Base-by-base conservation (phyloP, 2,888 invertebrate species). In the Podabrus alpinus region DNA sequence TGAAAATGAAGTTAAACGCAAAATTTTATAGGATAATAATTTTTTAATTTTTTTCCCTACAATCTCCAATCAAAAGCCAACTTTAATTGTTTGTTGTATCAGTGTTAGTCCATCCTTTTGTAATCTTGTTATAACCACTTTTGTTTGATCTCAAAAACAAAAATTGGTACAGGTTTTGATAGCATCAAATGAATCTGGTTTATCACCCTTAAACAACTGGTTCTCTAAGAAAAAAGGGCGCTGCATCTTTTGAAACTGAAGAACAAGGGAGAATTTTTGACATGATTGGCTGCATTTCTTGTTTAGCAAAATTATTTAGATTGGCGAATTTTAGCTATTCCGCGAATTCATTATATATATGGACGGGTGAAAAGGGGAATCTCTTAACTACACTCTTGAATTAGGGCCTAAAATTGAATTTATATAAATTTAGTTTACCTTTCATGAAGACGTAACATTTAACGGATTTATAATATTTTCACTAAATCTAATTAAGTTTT, bases 1-100 rank as follows among this genome's bases (percentile, higher is more conserved):
- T 29, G 11, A 29, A 11, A 25, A 29, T 13, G 11, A 29, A 29
- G 1, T 9, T 24, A 1, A 9, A 24, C 10, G 9, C 9, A 21
- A 9, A 25, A 64, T 15, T 69, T 13, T 13, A 29, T 19, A 10
- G 21, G 15, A 68, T 11, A n/a, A 3, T 64, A 69, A 61, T 59
- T 19, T 68, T 74, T 68, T 69, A 64, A 60, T 17, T 66, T 5
- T n/a, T n/a, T n/a, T 1, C n/a, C n/a, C n/a, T n/a, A n/a, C n/a
- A n/a, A n/a, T n/a, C n/a, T 45, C n/a, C 0, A 45, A 45, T 45
- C n/a, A 7, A 7, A 45, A 45, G 7, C n/a, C 2, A 45, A n/a
- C 9, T 45, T 7, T 45, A 45, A 45, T 45, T 45, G 45, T 45
- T 45, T n/a, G 29, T 29, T 13, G 11, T 0, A 21, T 5, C 1